Conservation (phyloP, 2,888 invertebrate genomes). For the Drosophila lutescens region DNA sequence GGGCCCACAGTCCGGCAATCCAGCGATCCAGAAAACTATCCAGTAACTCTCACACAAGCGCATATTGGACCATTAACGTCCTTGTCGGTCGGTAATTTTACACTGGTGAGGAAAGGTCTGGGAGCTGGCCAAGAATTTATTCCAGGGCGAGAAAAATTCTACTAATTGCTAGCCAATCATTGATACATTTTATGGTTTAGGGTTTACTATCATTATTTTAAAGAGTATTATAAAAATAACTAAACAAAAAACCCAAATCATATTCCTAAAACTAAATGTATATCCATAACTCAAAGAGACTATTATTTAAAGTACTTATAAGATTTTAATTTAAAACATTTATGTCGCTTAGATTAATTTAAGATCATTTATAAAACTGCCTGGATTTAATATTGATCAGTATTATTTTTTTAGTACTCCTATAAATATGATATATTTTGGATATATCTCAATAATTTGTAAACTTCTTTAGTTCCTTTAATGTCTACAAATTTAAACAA, state of each 20-base stretch:
- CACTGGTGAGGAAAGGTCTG: conserved; percentile 29
- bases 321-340: no score
- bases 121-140: conserved; percentile 3
- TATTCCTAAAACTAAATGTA: no score
- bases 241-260: not conserved
- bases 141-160: not conserved
- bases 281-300: no score
- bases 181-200: not conserved
- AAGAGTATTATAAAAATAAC: not conserved
- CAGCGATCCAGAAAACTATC: conserved; percentile 22
- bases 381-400: no score
- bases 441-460: no score
- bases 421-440: no score
- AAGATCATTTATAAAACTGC: not conserved
- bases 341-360: not conserved
- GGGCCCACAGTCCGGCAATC: conserved; percentile 51
- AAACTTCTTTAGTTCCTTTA: no score
- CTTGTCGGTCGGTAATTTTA: conserved; percentile 30
- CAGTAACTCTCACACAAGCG: conserved; percentile 11
- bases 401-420: no score
- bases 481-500: no score
- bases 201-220: not conserved
- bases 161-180: conserved; percentile 14
- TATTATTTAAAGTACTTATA: no score
- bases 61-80: conserved; percentile 34